Evolutionary conservation across 2,113 vertebrate species (phyloP).

Genomic region (Sterna hirundo): DNA sequence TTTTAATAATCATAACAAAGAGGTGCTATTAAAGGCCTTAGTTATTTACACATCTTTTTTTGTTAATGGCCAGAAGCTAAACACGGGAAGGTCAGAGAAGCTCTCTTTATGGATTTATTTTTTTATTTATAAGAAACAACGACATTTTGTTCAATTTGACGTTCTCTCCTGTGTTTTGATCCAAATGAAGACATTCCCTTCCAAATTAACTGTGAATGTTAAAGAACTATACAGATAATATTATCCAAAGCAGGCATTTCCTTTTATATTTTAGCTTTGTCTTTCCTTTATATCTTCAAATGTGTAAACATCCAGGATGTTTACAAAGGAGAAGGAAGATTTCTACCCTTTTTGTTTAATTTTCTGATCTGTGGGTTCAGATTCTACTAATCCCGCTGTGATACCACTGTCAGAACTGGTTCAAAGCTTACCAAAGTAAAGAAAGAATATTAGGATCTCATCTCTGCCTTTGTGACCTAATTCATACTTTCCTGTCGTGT

Average conservation of each 20-base stretch:
- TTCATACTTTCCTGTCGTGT: accelerated
- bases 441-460: not conserved
- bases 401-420: not conserved
- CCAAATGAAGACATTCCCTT: not conserved
- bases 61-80: not conserved
- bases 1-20: not conserved
- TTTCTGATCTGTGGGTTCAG: not conserved
- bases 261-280: not conserved
- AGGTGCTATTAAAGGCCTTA: not conserved
- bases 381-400: not conserved
- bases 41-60: not conserved
- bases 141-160: not conserved
- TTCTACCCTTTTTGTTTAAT: not conserved
- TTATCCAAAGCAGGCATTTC: not conserved
- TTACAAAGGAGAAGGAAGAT: not conserved
- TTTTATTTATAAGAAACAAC: not conserved
- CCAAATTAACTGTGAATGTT: not conserved
- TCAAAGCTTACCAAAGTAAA: not conserved
- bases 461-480: not conserved
- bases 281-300: not conserved
- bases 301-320: not conserved
- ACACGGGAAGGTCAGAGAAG: not conserved
- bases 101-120: not conserved
- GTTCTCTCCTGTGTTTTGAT: not conserved
- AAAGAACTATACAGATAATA: not conserved